These are phyloP conservation scores for Andrena minutula DNA, from an alignment of 2,888 invertebrate genomes.

Conservation along the genomic window DNA sequence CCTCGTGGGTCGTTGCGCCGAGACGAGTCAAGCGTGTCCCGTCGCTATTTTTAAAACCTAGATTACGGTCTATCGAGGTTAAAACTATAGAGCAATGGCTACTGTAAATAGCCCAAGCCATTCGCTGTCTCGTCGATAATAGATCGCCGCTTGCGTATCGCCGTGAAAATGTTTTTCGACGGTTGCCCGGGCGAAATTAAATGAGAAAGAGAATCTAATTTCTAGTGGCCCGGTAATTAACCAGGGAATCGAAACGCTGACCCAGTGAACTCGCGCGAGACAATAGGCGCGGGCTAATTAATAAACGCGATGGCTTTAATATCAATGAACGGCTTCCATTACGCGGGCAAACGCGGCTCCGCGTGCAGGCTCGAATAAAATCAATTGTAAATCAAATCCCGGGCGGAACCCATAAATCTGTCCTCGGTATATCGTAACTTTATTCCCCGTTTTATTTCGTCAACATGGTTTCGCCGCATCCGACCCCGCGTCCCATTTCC, in stretches of 20 bases:
- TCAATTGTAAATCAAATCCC: conserved; percentile 59
- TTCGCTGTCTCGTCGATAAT: not conserved
- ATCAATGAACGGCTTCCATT: conserved; percentile 31
- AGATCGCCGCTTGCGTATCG: not conserved
- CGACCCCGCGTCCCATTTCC: conserved; percentile 52
- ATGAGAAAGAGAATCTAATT: not conserved
- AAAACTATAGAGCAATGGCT: conserved; percentile 12
- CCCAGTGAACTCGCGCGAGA: not conserved
- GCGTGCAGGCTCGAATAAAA: conserved; percentile 40
- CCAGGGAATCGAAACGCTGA: too few relatives aligned
- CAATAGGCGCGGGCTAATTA: conserved; percentile 5
- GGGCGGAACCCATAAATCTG: conserved; percentile 45
- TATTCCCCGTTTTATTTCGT: conserved; percentile 58
- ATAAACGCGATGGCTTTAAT: conserved; percentile 24
- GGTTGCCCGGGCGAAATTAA: not conserved
- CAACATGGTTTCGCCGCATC: conserved; percentile 48
- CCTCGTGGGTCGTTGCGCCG: not conserved
- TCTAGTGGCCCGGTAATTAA: not conserved
- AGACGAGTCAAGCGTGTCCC: conserved; percentile 3
- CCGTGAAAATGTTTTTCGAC: not conserved
- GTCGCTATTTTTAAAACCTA: conserved; percentile 15
- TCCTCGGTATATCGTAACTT: conserved; percentile 44
- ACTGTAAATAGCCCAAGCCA: not conserved
- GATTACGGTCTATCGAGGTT: conserved; percentile 24
- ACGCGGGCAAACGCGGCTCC: conserved; percentile 13